Evolutionary conservation across 2,888 invertebrate genomes (phyloP), one percentile per base, ranked within the genome.

Genomic region (Heteromurus nitidus): DNA sequence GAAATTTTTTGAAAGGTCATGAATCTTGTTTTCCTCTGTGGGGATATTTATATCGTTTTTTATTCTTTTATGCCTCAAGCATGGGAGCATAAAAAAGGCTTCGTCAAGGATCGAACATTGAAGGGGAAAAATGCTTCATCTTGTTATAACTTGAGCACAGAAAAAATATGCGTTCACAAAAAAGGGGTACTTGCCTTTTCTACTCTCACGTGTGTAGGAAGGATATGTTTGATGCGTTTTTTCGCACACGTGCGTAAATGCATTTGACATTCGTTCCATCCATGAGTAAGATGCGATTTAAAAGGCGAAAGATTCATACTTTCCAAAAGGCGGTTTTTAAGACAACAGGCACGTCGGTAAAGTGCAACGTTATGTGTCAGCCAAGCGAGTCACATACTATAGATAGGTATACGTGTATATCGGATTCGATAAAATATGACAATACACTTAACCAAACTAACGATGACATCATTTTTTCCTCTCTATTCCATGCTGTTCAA

Each of bases 1-100:
- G 74, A 64, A 64, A 74, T 64, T 64, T 65, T 64, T 70, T 70
- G 70, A 70, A 70, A 58, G 36, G n/a, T 24, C 70, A 58, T 64
- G 62, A 64, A 64, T 64, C 62, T 36, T 64, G 16, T 18, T 58
- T 22, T 18, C 18, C n/a, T 50, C 5, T n/a, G 5, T 36, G 13
- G n/a, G n/a, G n/a, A n/a, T n/a, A n/a, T n/a, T 36, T 36, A 9
- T 13, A 7, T 13, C 36, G 36, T 7, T 36, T 7, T 7, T n/a
- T 7, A 7, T 53, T 18, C 20, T 18, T 22, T 53, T 2, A 11
- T 11, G 18, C 53, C 18, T 18, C 11, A 53, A 53, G 22, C 20
- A 2, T 22, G 26, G 26, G 2, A 26, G 18, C 16, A 13, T 26
- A 13, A 5, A 50, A 50, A 58, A 18, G 28, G 26, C 53, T 20